These are phyloP conservation scores for Lysandra bellargus DNA, from an alignment of 2,888 invertebrate species.

Conservation along the genomic window DNA sequence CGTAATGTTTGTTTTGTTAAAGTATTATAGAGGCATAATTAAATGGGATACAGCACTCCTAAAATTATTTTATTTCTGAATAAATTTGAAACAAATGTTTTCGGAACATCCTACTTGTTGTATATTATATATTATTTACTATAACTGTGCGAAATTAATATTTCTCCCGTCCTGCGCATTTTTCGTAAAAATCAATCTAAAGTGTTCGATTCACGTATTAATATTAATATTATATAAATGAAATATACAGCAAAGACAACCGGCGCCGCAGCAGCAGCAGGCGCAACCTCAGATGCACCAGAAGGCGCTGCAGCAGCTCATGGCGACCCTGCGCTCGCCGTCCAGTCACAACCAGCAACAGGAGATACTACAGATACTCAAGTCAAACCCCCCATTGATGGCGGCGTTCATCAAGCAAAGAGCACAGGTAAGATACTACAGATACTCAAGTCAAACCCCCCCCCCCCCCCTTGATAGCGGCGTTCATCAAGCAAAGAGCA, in stretches of 20 bases:
- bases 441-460: conserved; percentile 96
- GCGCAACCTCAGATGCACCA: conserved; percentile 68
- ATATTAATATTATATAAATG: too few relatives aligned
- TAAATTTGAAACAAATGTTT: too few relatives aligned
- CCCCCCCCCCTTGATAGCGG: conserved; percentile 60
- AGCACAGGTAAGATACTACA: conserved; percentile 88
- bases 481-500: neutral
- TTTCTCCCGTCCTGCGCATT: too few relatives aligned
- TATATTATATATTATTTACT: too few relatives aligned
- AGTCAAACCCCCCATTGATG: conserved; percentile 96
- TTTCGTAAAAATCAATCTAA: too few relatives aligned
- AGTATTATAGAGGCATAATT: too few relatives aligned
- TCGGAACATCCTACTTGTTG: too few relatives aligned
- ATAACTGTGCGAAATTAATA: too few relatives aligned
- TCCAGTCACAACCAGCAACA: conserved; percentile 95
- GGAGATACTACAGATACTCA: conserved; percentile 92
- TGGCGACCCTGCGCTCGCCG: conserved; percentile 94
- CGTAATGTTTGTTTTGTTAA: too few relatives aligned
- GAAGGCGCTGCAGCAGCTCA: conserved; percentile 90
- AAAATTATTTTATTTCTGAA: too few relatives aligned
- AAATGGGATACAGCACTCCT: too few relatives aligned
- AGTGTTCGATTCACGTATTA: too few relatives aligned
- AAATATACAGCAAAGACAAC: conserved; percentile 49
- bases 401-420: conserved; percentile 96
- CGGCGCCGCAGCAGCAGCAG: conserved; percentile 68